Evolutionary conservation across 1,140 invertebrate genomes (phyloP), one percentile per base, ranked within the genome.

Genomic region (Drosophila sp.): DNA sequence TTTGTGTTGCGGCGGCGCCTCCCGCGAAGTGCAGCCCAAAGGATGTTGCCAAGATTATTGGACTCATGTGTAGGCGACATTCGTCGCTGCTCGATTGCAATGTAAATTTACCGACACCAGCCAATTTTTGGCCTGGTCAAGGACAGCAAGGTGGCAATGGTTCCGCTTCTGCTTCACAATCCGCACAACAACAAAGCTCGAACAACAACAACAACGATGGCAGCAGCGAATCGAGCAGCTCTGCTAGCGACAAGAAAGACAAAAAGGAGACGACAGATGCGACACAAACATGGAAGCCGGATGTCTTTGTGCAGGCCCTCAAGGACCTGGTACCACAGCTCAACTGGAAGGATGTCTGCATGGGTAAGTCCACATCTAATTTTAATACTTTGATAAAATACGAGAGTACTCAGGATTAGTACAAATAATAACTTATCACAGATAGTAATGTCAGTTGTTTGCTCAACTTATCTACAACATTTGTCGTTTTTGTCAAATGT

Each of bases 271-370:
- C 72, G 86, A 91, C 65, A 76, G 90, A 79, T 66, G 92, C 80
- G 40, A 92, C 91, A 93, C 61, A 93, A n/a, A 94, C 96, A 2
- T 99, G 98, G 98, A 98, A 98, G 93, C 94, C 97, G 8, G 98
- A 99, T 89, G 94, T 97, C 50, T 98, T 99, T 92, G 95, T 98
- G 7, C 96, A 98, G 90, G 95, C 96, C 36, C 91, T 98, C 7
- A 97, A 98, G 92, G 98, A 99, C 91, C 93, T 97, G 72, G 96
- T 96, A 78, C 95, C 96, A 7, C 96, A 95, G 80, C 91, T 99
- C 32, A 95, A 96, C 80, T 99, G 98, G 97, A 97, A 96, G 83
- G 98, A 99, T 82, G 97, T 99, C 0, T 95, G 98, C 46, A 91
- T 95, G 58, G 97, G 98, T 90, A 80, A 29, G 41, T 38, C 0